Evolutionary conservation across 2,888 invertebrate genomes (phyloP).

Genomic region (Mystacides longicornis): DNA sequence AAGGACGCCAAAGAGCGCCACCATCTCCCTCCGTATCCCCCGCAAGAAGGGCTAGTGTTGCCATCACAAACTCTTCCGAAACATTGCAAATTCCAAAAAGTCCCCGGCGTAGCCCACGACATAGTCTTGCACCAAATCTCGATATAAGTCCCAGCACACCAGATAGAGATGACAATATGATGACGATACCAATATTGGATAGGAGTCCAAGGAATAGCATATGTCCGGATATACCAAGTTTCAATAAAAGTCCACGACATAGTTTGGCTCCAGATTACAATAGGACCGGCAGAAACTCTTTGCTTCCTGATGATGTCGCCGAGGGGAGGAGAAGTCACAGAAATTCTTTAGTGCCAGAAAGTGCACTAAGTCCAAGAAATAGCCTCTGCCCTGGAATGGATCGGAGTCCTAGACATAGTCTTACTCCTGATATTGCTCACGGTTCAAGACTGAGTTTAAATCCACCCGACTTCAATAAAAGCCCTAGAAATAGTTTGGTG

Average conservation of each 20-base stretch:
- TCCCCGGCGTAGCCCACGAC: slow-evolving; percentile 50
- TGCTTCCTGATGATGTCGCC: slow-evolving; percentile 52
- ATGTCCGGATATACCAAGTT: slow-evolving; percentile 41
- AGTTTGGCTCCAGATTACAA: slow-evolving; percentile 55
- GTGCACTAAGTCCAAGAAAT: slow-evolving; percentile 47
- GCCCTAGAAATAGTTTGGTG: slow-evolving; percentile 45
- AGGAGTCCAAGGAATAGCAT: slow-evolving; percentile 47
- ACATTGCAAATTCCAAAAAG: slow-evolving; percentile 31
- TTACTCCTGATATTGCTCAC: slow-evolving; percentile 51
- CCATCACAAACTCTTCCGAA: slow-evolving; percentile 32
- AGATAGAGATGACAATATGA: slow-evolving; percentile 30
- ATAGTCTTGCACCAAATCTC: slow-evolving; percentile 55
- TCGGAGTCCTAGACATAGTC: slow-evolving; percentile 49
- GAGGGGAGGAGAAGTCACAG: slow-evolving; percentile 54
- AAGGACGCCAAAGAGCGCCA: slow-evolving; percentile 35
- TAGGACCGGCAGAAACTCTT: slow-evolving; percentile 49
- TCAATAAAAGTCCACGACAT: slow-evolving; percentile 38
- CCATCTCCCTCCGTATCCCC: slow-evolving; percentile 36
- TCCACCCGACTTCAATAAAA: slow-evolving; percentile 49
- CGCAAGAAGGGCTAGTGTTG: slow-evolving; percentile 32
- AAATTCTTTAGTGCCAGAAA: slow-evolving; percentile 56
- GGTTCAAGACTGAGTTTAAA: slow-evolving; percentile 52
- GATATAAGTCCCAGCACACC: slow-evolving; percentile 40
- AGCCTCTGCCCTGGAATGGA: slow-evolving; percentile 42
- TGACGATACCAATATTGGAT: slow-evolving; percentile 27